Base-by-base conservation (phyloP, 2,113 vertebrate genomes). In the Halcyon senegalensis region DNA sequence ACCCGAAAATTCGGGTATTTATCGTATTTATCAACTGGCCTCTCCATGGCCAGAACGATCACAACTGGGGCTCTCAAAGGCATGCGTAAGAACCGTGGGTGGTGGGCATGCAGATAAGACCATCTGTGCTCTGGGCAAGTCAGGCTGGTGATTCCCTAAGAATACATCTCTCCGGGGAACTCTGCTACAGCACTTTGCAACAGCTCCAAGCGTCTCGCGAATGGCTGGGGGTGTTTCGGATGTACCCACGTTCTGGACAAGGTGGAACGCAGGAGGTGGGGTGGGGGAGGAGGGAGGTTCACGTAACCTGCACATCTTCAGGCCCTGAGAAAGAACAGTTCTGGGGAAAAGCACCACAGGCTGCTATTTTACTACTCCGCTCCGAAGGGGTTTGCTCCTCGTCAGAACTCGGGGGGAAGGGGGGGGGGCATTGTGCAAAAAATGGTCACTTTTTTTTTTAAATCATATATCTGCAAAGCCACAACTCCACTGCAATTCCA, bases 51-150 rank as follows among this genome's bases (percentile, higher is more conserved):
- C 63, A 56, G 27, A 75, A 27, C 0, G 5, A 50, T 31, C 53
- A 20, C 27, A 43, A 13, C 33, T 3, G 48, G 6, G 18, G 44
- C 13, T 92, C 73, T 75, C 88, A 3, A 7, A 11, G 51, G 31
- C 86, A 64, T 89, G 95, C 92, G 68, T 4, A 43, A 13, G 18
- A 2, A 17, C 53, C 0, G 1, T 14, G 76, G 10, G 82, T 23
- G 30, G 92, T 60, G 84, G 83, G 79, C 93, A 84, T 92, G 94
- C 94, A 94, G 31, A 48, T 21, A 16, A 55, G 86, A 33, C 41
- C 21, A 37, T 8, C 12, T 15, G 75, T 72, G 83, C 93, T 90
- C 88, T 44, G 60, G 60, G 17, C 62, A 44, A 58, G 44, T 13
- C 62, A 74, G 90, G 74, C 63, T 44, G 53, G 4, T 12, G n/a